Base-by-base conservation (phyloP, 1,140 invertebrate species). In the Brachionus paranguensis region DNA sequence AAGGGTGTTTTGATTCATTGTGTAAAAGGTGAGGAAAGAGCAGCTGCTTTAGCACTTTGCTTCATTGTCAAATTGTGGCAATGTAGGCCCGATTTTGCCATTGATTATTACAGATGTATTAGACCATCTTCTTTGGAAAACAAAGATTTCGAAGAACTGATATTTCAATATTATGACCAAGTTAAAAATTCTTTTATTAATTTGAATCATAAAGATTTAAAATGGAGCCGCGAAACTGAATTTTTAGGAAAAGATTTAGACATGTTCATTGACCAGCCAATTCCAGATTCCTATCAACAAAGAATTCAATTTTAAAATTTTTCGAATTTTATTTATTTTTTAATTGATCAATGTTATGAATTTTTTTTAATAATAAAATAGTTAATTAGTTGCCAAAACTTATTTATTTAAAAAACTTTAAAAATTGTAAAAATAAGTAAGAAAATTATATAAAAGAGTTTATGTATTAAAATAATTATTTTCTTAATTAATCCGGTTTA, bases 181-280 rank as follows among this genome's bases (percentile, higher is more conserved):
- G 78, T 68, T 7, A 68, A 20, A 33, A 20, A 29, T 64, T n/a
- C 17, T 33, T 81, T 81, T 6, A n/a, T 0, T 5, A 64, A 60
- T 43, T 64, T 64, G 10, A 43, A 17, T 12, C 37, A 81, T 11
- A 60, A 29, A 37, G 78, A 81, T 41, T 55, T 81, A 45, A 81
- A 81, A 43, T 81, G 78, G 78, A 43, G 8, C 12, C 60, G 7
- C 8, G 17, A 64, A 37, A 68, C 78, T 20, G 78, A 81, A 41
- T 81, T 81, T 68, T 68, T 81, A 29, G 78, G 78, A 12, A 60
- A 81, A 81, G 33, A 60, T 68, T 81, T 81, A 12, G 78, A 81
- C 14, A 64, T 64, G 53, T 60, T 64, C 10, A 45, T 64, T 17
- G 41, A 60, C 17, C 53, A 64, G 20, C 53, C 78, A 43, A 68